Evolutionary conservation across 2,113 vertebrate species (phyloP).

Genomic region (Platichthys flesus): DNA sequence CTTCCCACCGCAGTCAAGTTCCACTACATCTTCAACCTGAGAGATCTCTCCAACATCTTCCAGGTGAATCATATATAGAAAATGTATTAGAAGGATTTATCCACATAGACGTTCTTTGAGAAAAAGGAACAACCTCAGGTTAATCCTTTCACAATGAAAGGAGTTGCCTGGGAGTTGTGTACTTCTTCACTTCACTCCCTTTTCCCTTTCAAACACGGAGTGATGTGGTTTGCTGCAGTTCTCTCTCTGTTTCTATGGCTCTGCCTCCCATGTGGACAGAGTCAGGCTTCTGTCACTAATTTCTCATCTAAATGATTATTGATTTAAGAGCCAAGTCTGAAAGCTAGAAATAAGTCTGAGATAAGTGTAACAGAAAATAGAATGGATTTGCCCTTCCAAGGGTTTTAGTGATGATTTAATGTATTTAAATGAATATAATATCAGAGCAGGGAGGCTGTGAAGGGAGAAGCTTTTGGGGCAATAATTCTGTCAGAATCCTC

Average conservation of each 20-base stretch:
- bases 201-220: constrained; percentile 4
- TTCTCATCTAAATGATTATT: constrained; percentile 80
- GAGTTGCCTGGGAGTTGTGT: constrained; percentile 27
- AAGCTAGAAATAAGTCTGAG: constrained; percentile 67
- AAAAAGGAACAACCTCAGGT: not conserved
- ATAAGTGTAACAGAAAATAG: constrained; percentile 71
- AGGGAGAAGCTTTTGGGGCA: constrained; percentile 65
- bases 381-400: constrained; percentile 70
- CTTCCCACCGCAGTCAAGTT: constrained; percentile 95
- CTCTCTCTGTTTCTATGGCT: constrained; percentile 31
- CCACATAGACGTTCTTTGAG: not conserved
- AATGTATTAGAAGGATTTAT: not conserved
- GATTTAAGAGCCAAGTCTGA: constrained; percentile 67
- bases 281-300: constrained; percentile 71
- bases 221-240: not conserved
- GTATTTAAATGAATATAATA: constrained; percentile 78
- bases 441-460: constrained; percentile 58
- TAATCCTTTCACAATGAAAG: constrained; percentile 15
- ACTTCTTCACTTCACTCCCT: not conserved
- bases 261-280: constrained; percentile 52
- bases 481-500: constrained; percentile 75
- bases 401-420: constrained; percentile 73
- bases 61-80: constrained; percentile 81
- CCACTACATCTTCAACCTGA: constrained; percentile 95
- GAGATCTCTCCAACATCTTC: constrained; percentile 96